phyloP scores from a whole-genome alignment of 2,888 invertebrate genomes.

The Baccha elongata region DNA sequence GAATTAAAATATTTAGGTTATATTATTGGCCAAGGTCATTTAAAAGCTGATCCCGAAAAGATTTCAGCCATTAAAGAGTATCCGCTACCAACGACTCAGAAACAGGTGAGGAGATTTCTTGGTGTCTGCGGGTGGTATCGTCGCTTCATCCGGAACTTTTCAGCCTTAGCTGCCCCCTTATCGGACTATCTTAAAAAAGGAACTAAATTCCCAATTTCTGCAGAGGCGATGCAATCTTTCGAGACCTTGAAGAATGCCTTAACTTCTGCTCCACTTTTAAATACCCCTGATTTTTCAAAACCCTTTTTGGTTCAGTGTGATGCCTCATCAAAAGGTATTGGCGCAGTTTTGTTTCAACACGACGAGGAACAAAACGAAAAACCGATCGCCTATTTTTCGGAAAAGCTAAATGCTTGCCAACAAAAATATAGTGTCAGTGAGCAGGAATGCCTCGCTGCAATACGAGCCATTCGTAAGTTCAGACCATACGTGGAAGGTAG shows the following conservation, averaged over 20 bases:
- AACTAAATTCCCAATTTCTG: neutral
- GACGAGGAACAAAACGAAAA: too few species aligned
- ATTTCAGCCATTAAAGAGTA: neutral
- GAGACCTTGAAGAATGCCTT: neutral
- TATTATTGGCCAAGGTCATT: too few species aligned
- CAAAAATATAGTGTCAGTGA: neutral
- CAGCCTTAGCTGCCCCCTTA: neutral
- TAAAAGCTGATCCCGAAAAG: neutral
- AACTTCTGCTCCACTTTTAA: neutral
- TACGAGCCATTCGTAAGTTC: too few species aligned
- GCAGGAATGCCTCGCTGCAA: too few species aligned
- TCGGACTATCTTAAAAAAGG: neutral
- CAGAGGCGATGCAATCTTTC: neutral
- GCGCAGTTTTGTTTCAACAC: neutral
- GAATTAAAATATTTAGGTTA: too few species aligned
- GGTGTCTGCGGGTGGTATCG: too few species aligned
- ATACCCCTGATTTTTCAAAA: too few species aligned
- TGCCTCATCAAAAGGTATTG: too few species aligned
- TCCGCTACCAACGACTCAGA: neutral
- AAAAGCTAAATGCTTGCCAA: neutral
- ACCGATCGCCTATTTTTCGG: too few species aligned
- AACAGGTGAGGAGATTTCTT: too few species aligned
- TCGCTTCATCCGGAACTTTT: constrained; percentile 1
- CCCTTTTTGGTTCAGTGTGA: too few species aligned
- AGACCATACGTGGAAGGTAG: too few species aligned